Conservation (phyloP, 1,140 invertebrate species). For the Anagrus nilaparvatae region DNA sequence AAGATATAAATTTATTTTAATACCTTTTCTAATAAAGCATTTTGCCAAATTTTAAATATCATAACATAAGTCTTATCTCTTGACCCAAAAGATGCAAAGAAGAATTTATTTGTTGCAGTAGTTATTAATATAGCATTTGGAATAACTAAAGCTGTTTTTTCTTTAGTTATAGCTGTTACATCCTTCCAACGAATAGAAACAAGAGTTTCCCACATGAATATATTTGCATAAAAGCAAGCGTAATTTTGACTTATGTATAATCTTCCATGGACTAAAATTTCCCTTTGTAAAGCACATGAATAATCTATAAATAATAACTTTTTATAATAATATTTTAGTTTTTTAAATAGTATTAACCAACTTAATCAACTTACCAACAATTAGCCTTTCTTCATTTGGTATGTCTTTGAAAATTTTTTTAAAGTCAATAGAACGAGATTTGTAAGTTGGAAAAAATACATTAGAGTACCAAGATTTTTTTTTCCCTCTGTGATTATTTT, state of each 20-base stretch:
- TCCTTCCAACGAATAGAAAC: constrained; percentile 76
- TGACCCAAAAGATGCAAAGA: constrained; percentile 85
- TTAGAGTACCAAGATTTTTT: constrained; percentile 79
- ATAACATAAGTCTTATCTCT: constrained; percentile 90
- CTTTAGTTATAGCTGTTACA: constrained; percentile 84
- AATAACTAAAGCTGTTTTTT: constrained; percentile 86
- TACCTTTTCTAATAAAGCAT: constrained; percentile 68
- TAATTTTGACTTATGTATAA: constrained; percentile 89
- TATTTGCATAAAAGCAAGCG: constrained; percentile 92
- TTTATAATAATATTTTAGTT: constrained; percentile 1
- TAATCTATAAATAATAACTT: constrained; percentile 58
- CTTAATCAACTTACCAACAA: constrained; percentile 87
- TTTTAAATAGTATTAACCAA: no score
- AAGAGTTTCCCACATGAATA: constrained; percentile 88
- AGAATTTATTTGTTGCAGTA: constrained; percentile 77
- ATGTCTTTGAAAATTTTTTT: constrained; percentile 87
- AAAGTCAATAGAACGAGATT: constrained; percentile 85
- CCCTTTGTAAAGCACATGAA: constrained; percentile 90
- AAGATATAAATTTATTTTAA: constrained; percentile 7
- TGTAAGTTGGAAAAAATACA: constrained; percentile 85
- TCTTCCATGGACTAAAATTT: constrained; percentile 85
- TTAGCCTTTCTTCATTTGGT: constrained; percentile 78
- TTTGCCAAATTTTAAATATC: constrained; percentile 93
- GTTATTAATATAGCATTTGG: constrained; percentile 88
- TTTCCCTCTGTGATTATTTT: constrained; percentile 45